These are phyloP conservation scores for Leptogaster cylindrica DNA, from an alignment of 2,888 invertebrate genomes.

Conservation along the genomic window DNA sequence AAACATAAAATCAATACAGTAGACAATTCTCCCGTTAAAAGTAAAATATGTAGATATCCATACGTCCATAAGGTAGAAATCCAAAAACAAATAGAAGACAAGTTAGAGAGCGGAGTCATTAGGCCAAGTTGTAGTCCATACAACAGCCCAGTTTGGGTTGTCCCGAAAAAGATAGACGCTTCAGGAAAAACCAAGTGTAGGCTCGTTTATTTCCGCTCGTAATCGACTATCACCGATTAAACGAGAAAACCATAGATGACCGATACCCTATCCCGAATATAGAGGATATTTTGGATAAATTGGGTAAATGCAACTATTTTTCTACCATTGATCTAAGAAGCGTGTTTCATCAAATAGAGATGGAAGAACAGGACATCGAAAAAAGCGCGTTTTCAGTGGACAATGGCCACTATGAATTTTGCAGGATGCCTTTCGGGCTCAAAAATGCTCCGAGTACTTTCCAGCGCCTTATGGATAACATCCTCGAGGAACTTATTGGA, in stretches of 20 bases:
- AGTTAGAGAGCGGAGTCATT: background rate
- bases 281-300: constrained; percentile 49
- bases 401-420: constrained; percentile 40
- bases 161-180: constrained; percentile 16
- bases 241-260: constrained; percentile 49
- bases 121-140: constrained; percentile 1
- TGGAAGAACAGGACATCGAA: constrained; percentile 42
- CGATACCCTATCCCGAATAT: constrained; percentile 50
- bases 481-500: constrained; percentile 48
- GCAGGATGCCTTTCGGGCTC: constrained; percentile 38
- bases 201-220: no score
- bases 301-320: constrained; percentile 51
- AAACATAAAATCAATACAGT: constrained; percentile 6
- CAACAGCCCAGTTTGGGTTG: constrained; percentile 6
- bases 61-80: background rate
- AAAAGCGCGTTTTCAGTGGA: constrained; percentile 46
- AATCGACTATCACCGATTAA: constrained; percentile 34
- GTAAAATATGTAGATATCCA: constrained; percentile 4
- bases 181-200: constrained; percentile 26
- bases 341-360: constrained; percentile 46
- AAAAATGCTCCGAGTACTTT: constrained; percentile 41
- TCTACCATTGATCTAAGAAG: constrained; percentile 48
- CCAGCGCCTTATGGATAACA: constrained; percentile 50
- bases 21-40: background rate
- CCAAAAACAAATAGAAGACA: constrained; percentile 6